Conservation (phyloP, 2,113 vertebrate species). For the Butorides virescens region DNA sequence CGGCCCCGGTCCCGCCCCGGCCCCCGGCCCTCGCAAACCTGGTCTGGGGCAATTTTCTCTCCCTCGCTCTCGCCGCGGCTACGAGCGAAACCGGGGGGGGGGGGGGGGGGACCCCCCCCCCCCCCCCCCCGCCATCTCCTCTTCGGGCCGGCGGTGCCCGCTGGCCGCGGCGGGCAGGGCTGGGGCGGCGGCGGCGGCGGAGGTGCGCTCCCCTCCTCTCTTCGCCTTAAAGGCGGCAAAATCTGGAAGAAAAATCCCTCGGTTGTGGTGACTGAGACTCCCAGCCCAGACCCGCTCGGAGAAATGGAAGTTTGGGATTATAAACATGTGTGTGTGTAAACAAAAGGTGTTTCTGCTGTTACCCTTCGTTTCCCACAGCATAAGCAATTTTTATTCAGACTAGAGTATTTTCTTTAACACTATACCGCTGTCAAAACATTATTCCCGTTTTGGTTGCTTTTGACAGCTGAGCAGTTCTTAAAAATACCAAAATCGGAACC, state of each 20-base stretch:
- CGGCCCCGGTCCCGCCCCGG: not conserved
- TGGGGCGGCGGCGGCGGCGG: not conserved
- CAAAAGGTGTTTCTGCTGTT: conserved; percentile 80
- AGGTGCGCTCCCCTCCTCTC: conserved; percentile 17
- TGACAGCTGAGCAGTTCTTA: conserved; percentile 85
- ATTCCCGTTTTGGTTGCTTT: conserved; percentile 80
- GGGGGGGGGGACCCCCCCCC: not conserved
- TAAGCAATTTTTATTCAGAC: conserved; percentile 82
- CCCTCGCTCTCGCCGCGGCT: not conserved
- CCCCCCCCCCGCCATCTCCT: not conserved
- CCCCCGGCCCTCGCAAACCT: conserved; percentile 40
- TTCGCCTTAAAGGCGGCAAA: conserved; percentile 15
- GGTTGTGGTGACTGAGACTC: conserved; percentile 65
- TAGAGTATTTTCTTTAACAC: conserved; percentile 81
- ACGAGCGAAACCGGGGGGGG: not conserved
- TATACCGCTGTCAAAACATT: conserved; percentile 83
- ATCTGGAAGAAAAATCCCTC: conserved; percentile 67
- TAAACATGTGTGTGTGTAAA: conserved; percentile 76
- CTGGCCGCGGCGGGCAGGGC: not conserved
- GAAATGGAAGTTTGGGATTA: conserved; percentile 75
- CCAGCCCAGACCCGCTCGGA: conserved; percentile 60
- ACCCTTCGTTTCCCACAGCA: conserved; percentile 78
- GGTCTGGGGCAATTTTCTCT: conserved; percentile 44
- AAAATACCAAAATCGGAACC: conserved; percentile 83
- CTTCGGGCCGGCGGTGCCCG: conserved; percentile 24